Conservation (phyloP, 2,888 invertebrate species). For the Ectobius pallidus region DNA sequence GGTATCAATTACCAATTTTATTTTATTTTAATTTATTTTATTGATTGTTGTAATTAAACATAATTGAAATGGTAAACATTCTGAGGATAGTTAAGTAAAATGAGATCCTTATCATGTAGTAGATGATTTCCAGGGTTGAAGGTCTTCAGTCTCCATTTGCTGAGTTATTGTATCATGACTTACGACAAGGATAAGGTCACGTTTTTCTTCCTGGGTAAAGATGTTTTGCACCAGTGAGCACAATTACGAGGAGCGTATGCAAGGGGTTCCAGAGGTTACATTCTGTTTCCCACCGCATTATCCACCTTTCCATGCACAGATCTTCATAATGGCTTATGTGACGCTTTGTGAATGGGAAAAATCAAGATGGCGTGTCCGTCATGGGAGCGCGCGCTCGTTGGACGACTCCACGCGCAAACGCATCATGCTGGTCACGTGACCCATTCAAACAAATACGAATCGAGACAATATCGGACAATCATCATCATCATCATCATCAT, state of each 20-base stretch:
- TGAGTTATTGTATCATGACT: not conserved
- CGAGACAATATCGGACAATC: too few species aligned
- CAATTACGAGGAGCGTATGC: not conserved
- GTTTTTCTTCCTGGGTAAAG: not conserved
- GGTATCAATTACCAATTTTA: too few species aligned
- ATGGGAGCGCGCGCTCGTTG: conserved; percentile 28
- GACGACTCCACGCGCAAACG: conserved; percentile 24
- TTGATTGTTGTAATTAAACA: too few species aligned
- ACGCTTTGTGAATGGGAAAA: conserved; percentile 37
- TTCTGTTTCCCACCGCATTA: not conserved
- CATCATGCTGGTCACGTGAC: conserved; percentile 21
- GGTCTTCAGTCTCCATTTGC: too few species aligned
- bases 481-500: too few species aligned
- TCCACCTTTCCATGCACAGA: conserved; percentile 2
- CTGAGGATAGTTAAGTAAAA: too few species aligned
- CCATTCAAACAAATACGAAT: not conserved
- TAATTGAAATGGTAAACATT: too few species aligned
- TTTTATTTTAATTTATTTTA: too few species aligned
- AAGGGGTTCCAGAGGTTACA: not conserved
- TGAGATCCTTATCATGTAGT: too few species aligned
- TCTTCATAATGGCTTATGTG: conserved; percentile 24
- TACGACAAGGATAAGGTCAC: not conserved
- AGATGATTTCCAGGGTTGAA: too few species aligned
- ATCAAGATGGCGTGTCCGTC: conserved; percentile 30
- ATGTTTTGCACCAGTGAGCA: not conserved